Evolutionary conservation across 2,797 vertebrate genomes (phyloP), one percentile per base, ranked within the genome.

Genomic region (Ptychobarbus kaznakovi): DNA sequence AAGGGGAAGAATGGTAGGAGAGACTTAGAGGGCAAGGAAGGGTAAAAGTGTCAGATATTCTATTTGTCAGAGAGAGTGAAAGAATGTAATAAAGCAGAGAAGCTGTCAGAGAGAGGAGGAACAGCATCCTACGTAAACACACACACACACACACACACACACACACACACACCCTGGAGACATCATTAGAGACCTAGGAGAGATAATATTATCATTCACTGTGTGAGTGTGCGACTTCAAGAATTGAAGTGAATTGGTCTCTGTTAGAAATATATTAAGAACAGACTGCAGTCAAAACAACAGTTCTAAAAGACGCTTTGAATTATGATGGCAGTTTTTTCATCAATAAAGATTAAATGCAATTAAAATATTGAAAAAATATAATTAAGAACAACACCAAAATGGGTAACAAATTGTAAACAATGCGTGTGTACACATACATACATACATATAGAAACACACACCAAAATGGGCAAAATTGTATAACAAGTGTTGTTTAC

Each of bases 181-280:
- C 84, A 86, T 84, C 68, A 89, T 89, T 86, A 77, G 53, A 49
- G 44, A 3, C 42, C 70, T 58, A 28, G 76, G 68, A 87, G 28
- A 82, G 51, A 15, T 22, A 75, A 12, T 32, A 80, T 84, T 68
- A 82, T 85, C 58, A 86, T 77, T 80, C 25, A 68, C 56, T 51
- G 13, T 40, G 56, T 58, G 7, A 22, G 28, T n/a, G 8, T 16
- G 66, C 7, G 13, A 40, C 11, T 6, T 35, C 18, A 12, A 25
- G 18, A n/a, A 49, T 5, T 53, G 1, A 72, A 40, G 15, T n/a
- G 70, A 40, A 32, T 51, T 69, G 16, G 61, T 74, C 44, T 65
- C 6, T 1, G 2, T 65, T 65, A 58, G 69, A 72, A 72, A 13
- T 25, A 6, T n/a, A 44, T 44, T 15, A 44, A 25, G 11, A 65